A percentile compares a stretch with the other conserved stretches of the same genome.
These are phyloP conservation scores for Drosophila pandora DNA, from an alignment of 1,140 invertebrate species.

Conservation along the genomic window DNA sequence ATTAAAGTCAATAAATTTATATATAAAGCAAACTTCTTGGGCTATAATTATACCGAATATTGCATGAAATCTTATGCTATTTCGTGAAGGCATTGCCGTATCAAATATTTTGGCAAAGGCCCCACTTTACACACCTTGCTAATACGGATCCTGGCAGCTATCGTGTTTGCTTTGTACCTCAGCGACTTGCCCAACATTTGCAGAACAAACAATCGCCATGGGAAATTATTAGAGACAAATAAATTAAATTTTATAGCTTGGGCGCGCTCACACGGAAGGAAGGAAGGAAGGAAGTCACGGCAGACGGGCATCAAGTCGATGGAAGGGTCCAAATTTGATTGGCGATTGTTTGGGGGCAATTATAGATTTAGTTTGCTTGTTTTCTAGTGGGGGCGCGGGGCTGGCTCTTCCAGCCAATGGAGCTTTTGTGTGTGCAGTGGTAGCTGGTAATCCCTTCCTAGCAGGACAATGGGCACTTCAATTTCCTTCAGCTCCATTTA, in stretches of 20 bases:
- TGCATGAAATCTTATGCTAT: constrained; percentile 1
- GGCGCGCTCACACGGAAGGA: constrained; percentile 55
- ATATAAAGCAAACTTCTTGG: neutral
- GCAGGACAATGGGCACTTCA: constrained; percentile 54
- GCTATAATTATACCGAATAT: constrained; percentile 3
- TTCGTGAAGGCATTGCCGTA: neutral
- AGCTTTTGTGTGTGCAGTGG: constrained; percentile 17
- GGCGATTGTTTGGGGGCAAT: constrained; percentile 70
- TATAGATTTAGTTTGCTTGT: constrained; percentile 72
- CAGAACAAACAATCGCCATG: constrained; percentile 77
- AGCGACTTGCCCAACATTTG: constrained; percentile 21
- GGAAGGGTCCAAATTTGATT: constrained; percentile 58
- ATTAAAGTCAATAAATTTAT: neutral
- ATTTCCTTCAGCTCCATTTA: constrained; percentile 74
- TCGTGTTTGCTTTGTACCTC: constrained; percentile 5
- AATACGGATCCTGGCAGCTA: neutral
- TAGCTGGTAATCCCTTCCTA: constrained; percentile 11
- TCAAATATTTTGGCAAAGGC: neutral
- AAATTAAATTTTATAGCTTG: constrained; percentile 79
- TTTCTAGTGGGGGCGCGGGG: constrained; percentile 12
- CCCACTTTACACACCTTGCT: neutral
- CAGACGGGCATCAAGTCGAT: constrained; percentile 28
- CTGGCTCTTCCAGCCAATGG: constrained; percentile 28
- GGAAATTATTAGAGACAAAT: constrained; percentile 82
- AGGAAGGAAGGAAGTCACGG: constrained; percentile 15